These are phyloP conservation scores for Urocynchramus pylzowi DNA, from an alignment of 2,113 vertebrate species.

Conservation along the genomic window DNA sequence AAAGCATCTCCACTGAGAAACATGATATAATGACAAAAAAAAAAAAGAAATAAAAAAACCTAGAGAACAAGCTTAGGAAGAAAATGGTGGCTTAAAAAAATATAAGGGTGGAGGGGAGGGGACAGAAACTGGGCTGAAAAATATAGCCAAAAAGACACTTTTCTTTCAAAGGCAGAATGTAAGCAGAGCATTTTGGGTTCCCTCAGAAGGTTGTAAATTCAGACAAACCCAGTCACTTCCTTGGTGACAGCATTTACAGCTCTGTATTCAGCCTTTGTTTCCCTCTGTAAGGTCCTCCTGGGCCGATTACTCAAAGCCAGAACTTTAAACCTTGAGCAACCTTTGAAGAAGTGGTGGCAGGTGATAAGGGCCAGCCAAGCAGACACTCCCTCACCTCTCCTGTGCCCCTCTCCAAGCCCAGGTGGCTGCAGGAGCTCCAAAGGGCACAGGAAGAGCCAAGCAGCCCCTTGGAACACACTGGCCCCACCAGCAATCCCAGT, in stretches of 20 bases:
- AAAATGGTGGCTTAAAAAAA: constrained; percentile 44
- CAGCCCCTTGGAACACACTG: background rate
- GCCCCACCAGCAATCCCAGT: background rate
- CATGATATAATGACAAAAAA: constrained; percentile 50
- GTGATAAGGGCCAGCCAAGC: background rate
- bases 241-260: constrained; percentile 9
- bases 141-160: background rate
- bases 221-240: constrained; percentile 4
- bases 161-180: background rate
- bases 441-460: background rate
- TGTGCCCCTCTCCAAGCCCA: background rate
- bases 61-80: constrained; percentile 19
- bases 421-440: background rate
- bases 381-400: background rate
- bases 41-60: background rate
- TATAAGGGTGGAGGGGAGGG: too few species aligned
- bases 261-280: constrained; percentile 19
- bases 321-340: constrained; percentile 59
- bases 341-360: constrained; percentile 1
- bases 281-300: background rate
- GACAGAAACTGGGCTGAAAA: background rate
- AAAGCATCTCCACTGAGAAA: constrained; percentile 43
- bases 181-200: background rate
- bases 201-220: constrained; percentile 4
- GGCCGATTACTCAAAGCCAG: background rate